A percentile compares a stretch with the other conserved stretches of the same genome.
phyloP scores from a whole-genome alignment of 2,113 vertebrate species.

The Chaetodon trifascialis region DNA sequence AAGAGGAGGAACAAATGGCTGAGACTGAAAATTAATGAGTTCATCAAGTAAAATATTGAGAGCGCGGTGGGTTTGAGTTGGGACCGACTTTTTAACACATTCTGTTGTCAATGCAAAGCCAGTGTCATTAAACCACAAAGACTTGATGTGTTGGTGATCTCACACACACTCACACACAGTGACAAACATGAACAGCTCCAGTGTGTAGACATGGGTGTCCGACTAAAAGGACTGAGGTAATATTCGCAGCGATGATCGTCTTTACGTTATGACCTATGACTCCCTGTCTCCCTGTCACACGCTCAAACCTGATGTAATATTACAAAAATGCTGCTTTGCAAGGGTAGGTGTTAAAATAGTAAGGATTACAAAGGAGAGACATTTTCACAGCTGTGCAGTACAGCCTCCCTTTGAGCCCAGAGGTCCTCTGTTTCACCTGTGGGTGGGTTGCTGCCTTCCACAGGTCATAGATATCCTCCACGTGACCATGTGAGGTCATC shows the following conservation, averaged over 20 bases:
- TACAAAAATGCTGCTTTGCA: conserved; percentile 93
- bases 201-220: conserved; percentile 29
- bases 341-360: conserved; percentile 86
- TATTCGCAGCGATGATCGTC: conserved; percentile 20
- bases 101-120: conserved; percentile 20
- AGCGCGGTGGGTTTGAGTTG: not conserved
- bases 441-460: conserved; percentile 91
- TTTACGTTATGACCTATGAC: not conserved
- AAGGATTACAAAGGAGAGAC: conserved; percentile 88
- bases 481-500: conserved; percentile 96
- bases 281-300: not conserved
- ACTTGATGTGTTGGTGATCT: not conserved
- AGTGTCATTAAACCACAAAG: not conserved
- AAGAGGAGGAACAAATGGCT: not conserved
- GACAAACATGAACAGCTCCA: conserved; percentile 11
- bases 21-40: not conserved
- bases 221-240: conserved; percentile 67
- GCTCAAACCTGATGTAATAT: conserved; percentile 40
- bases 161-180: not conserved
- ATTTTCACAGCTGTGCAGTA: conserved; percentile 91
- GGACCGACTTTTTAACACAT: not conserved
- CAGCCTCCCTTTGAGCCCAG: conserved; percentile 85
- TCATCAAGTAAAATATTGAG: not conserved
- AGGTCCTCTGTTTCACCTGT: conserved; percentile 83
- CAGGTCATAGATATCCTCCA: conserved; percentile 88